phyloP scores from a whole-genome alignment of 1,140 invertebrate species.

The Papilio helenus region DNA sequence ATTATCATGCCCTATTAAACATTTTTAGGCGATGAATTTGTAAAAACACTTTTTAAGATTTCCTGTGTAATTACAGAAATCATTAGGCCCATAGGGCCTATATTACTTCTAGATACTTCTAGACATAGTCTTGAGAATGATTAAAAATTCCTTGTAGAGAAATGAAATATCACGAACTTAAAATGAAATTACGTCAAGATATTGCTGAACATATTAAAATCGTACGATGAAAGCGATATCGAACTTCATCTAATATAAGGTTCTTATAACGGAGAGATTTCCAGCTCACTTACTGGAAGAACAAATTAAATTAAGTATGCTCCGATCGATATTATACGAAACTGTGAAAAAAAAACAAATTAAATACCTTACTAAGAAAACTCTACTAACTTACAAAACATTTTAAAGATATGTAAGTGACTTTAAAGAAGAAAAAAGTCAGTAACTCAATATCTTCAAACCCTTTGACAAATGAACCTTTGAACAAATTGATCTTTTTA shows the following conservation, averaged over 20 bases:
- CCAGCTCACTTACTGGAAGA: not conserved
- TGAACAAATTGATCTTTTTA: conserved; percentile 19
- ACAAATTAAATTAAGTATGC: conserved; percentile 2
- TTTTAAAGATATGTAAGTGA: not conserved
- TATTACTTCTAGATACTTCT: too few species aligned
- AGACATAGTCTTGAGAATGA: too few species aligned
- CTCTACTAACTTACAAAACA: not conserved
- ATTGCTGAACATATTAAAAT: conserved; percentile 1
- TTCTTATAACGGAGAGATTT: not conserved
- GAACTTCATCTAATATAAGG: not conserved
- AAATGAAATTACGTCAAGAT: not conserved
- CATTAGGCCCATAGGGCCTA: too few species aligned
- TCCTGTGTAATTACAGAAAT: too few species aligned
- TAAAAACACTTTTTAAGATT: too few species aligned
- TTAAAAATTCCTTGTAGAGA: not conserved
- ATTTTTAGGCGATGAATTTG: too few species aligned
- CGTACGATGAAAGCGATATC: not conserved
- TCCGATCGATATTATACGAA: not conserved
- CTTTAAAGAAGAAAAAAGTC: not conserved
- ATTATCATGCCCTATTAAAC: too few species aligned
- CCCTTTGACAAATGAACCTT: not conserved
- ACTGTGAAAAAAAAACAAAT: not conserved
- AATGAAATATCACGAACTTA: not conserved
- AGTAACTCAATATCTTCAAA: not conserved
- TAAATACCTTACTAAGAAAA: not conserved